Percentiles rank a stretch among this genome's conserved stretches.
Conservation (phyloP, 2,797 vertebrate genomes). For the Onychomys torridus region DNA sequence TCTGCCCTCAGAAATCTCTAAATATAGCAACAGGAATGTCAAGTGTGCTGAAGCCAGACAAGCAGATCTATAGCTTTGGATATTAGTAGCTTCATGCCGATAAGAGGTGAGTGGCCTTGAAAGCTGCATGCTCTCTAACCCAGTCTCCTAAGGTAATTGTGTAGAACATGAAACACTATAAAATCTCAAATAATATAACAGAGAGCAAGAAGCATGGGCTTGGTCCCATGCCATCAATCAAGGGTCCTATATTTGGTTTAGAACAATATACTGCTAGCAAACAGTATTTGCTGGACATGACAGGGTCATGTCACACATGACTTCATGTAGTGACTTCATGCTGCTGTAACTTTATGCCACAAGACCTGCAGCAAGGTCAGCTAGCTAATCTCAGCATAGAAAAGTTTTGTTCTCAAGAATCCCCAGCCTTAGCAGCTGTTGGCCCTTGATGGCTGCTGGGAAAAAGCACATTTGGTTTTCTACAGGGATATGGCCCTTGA, state of each 20-base stretch:
- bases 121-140: neutral
- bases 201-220: neutral
- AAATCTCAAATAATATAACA: neutral
- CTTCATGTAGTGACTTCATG: neutral
- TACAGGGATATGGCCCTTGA: neutral
- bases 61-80: neutral
- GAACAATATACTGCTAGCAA: neutral
- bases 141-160: neutral
- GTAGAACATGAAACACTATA: neutral
- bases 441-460: neutral
- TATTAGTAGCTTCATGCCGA: neutral
- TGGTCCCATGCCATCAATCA: neutral
- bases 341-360: neutral
- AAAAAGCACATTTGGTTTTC: neutral
- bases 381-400: neutral
- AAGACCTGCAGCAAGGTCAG: neutral
- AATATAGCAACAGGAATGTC: neutral
- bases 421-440: neutral
- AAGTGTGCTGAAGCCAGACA: neutral
- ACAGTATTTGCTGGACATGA: neutral
- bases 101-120: neutral
- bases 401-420: neutral
- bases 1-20: slow-evolving; percentile 25
- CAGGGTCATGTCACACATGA: neutral
- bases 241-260: neutral